Evolutionary conservation across 2,797 vertebrate genomes (phyloP), one percentile per base, ranked within the genome.

Genomic region (Cephalopachus bancanus): DNA sequence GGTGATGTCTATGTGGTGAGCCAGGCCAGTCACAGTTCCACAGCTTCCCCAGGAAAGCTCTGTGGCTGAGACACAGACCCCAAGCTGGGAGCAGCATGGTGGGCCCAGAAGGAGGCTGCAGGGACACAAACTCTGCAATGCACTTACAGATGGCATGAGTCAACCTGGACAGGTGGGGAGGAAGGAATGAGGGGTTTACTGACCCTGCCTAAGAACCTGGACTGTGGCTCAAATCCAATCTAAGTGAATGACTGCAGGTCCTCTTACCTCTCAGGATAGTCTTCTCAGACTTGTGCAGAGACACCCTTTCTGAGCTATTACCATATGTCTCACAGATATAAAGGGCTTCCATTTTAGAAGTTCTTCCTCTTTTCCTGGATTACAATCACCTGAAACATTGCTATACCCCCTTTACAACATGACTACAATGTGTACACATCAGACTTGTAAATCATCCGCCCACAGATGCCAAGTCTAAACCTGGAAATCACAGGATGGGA

Each of bases 21-120:
- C 49, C 9, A 24, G 24, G 57, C 37, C 10, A 53, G 24, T 7
- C 0, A 1, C 22, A 2, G 9, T 24, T 16, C 33, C 59, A 10
- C 22, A 26, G 49, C 53, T 55, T 62, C 75, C 74, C 59, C 16
- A 65, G 51, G 28, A 65, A 72, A 93, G 10, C 53, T 44, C 44
- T 65, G 3, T n/a, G 5, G n/a, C 37, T 10, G 7, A 33, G 33
- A 15, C 80, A 10, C 3, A 26, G 28, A 15, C 6, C 22, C 26
- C 4, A 8, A 51, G 3, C 10, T 26, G 2, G 57, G 8, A 65
- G 19, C 1, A 20, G 17, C 8, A 19, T 8, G 0, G 1, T 15
- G 30, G 11, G 10, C 22, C 8, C 8, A 71, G 64, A 33, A 24
- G 17, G 9, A 71, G 26, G 7, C 28, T 71, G 6, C 20, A 19